Conservation (phyloP, 2,113 vertebrate species). For the Gallinago paraguaiae region DNA sequence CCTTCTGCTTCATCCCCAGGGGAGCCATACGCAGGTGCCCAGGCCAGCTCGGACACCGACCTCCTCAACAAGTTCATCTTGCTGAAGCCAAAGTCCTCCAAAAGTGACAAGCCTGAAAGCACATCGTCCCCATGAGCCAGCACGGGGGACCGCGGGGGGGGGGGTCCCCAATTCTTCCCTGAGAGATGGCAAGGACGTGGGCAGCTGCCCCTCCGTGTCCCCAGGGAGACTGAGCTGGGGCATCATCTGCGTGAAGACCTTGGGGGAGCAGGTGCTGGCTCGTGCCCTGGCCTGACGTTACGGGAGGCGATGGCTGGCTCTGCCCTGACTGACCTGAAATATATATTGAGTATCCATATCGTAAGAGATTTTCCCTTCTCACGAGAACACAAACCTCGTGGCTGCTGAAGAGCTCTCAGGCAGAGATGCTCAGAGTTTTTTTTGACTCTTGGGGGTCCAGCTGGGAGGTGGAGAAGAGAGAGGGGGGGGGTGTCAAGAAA, state of each 20-base stretch:
- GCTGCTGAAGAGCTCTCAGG: not conserved
- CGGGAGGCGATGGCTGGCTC: not conserved
- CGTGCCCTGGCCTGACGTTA: not conserved
- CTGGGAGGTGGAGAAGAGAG: not conserved
- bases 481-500: not conserved
- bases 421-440: not conserved
- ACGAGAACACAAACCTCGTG: constrained; percentile 4
- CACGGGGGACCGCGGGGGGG: rapidly evolving
- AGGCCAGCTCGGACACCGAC: constrained; percentile 78
- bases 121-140: constrained; percentile 54
- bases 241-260: not conserved
- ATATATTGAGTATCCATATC: constrained; percentile 69
- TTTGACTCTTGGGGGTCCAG: not conserved
- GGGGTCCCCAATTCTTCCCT: not conserved
- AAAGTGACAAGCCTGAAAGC: constrained; percentile 41
- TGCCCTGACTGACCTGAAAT: constrained; percentile 69
- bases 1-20: constrained; percentile 56
- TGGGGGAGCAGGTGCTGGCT: not conserved
- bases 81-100: constrained; percentile 76
- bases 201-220: not conserved
- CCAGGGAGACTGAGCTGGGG: not conserved
- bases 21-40: constrained; percentile 37
- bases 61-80: constrained; percentile 79
- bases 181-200: not conserved
- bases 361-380: constrained; percentile 60